A percentile compares a stretch with the other conserved stretches of the same genome.
phyloP scores from a whole-genome alignment of 2,888 invertebrate genomes.

The Eudemis profundana region DNA sequence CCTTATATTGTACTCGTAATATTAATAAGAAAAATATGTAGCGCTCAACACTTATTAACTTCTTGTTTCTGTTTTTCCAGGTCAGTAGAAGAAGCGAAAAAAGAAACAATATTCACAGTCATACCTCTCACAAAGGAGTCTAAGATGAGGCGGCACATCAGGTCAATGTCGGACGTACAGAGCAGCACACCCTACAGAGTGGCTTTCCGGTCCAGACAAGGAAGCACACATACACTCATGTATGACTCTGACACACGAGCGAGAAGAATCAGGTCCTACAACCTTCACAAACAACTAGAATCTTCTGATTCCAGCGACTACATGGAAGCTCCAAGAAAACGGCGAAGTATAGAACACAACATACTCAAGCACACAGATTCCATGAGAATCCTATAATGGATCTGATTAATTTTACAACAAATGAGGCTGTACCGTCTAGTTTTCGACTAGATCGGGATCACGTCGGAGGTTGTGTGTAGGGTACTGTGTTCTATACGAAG shows the following conservation, averaged over 20 bases:
- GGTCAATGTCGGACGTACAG: constrained; percentile 82
- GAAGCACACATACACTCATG: constrained; percentile 68
- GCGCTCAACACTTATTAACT: background rate
- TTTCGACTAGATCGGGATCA: constrained; percentile 49
- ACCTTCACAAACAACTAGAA: constrained; percentile 63
- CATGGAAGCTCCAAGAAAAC: constrained; percentile 65
- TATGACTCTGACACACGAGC: constrained; percentile 78
- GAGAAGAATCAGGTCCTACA: constrained; percentile 65
- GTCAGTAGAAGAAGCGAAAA: constrained; percentile 67
- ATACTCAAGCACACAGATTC: constrained; percentile 78
- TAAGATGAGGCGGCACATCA: constrained; percentile 74
- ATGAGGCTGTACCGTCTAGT: constrained; percentile 71
- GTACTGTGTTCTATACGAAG: constrained; percentile 33
- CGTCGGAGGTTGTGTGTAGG: constrained; percentile 22
- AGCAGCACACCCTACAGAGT: constrained; percentile 77
- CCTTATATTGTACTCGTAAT: background rate
- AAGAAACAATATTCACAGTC: constrained; percentile 61
- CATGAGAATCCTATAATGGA: constrained; percentile 74
- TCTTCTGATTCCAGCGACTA: constrained; percentile 78
- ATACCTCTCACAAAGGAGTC: constrained; percentile 74
- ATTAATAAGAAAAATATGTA: background rate
- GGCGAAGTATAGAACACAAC: constrained; percentile 68
- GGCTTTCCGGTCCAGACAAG: constrained; percentile 68
- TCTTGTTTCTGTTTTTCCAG: constrained; percentile 63
- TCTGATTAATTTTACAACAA: constrained; percentile 40